phyloP scores from a whole-genome alignment of 2,797 vertebrate genomes.

The Caiman crocodilus region DNA sequence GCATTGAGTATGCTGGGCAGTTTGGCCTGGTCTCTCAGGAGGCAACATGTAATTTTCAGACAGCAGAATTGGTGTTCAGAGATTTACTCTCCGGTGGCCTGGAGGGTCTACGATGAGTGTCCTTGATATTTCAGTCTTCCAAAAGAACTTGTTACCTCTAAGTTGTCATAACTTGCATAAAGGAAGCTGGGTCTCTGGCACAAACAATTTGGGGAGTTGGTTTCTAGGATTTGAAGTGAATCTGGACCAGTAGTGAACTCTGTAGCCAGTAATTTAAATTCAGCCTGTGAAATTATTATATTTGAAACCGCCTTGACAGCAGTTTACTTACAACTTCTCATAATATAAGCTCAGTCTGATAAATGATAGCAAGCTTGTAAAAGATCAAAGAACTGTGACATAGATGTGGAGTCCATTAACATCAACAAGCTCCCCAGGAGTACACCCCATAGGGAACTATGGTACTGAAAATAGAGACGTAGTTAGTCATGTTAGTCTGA shows the following conservation, averaged over 20 bases:
- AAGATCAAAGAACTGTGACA: neutral
- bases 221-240: neutral
- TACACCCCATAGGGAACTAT: too few relatives aligned
- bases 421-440: neutral
- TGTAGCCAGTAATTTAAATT: neutral
- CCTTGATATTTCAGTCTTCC: neutral
- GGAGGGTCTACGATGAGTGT: neutral
- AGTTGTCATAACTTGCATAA: neutral
- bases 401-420: neutral
- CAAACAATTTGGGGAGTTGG: rapidly evolving
- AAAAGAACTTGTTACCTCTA: neutral
- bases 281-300: neutral
- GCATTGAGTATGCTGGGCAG: neutral
- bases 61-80: neutral
- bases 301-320: neutral
- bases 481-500: too few relatives aligned
- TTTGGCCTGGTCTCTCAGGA: neutral
- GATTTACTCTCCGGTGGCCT: neutral
- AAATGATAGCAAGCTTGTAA: neutral
- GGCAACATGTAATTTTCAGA: neutral
- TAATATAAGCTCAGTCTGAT: neutral
- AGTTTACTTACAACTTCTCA: neutral
- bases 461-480: too few relatives aligned
- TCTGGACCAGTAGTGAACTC: neutral
- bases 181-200: neutral